A percentile compares a stretch with the other conserved stretches of the same genome.
These are phyloP conservation scores for Leptinotarsa juncta DNA, from an alignment of 2,888 invertebrate species.

Conservation along the genomic window DNA sequence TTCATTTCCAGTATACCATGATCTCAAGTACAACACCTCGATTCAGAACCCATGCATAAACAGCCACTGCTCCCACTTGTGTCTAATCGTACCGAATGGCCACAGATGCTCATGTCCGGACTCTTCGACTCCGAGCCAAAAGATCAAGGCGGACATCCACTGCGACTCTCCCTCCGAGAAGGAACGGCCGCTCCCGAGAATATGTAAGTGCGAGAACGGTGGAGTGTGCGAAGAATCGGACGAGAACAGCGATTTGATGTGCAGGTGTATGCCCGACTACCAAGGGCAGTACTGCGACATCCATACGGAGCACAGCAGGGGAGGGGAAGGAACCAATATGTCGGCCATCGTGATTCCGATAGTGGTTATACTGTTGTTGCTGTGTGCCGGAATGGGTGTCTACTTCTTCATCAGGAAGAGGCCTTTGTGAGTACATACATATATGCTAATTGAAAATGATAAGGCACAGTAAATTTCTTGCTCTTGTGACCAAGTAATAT, in stretches of 20 bases:
- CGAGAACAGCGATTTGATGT: constrained; percentile 72
- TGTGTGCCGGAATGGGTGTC: constrained; percentile 79
- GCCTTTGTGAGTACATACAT: constrained; percentile 78
- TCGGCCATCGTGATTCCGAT: constrained; percentile 86
- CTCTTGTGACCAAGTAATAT: too few species aligned
- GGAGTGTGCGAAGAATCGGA: constrained; percentile 77
- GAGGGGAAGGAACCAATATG: constrained; percentile 70
- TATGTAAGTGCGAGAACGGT: constrained; percentile 89
- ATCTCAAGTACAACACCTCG: constrained; percentile 83
- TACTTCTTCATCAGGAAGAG: constrained; percentile 85
- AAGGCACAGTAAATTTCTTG: too few species aligned
- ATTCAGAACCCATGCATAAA: constrained; percentile 76
- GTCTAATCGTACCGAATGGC: constrained; percentile 89
- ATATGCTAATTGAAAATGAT: background rate
- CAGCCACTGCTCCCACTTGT: constrained; percentile 90
- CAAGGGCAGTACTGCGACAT: constrained; percentile 81
- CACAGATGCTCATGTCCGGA: constrained; percentile 94
- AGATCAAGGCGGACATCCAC: constrained; percentile 72
- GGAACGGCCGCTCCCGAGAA: constrained; percentile 78
- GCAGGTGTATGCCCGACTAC: constrained; percentile 80
- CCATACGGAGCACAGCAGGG: constrained; percentile 71
- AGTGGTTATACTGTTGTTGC: constrained; percentile 80
- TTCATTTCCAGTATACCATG: constrained; percentile 77
- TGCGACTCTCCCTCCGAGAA: constrained; percentile 89
- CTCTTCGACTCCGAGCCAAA: constrained; percentile 65